These are phyloP conservation scores for Cyclophora punctaria DNA, from an alignment of 2,888 invertebrate species.

Conservation along the genomic window DNA sequence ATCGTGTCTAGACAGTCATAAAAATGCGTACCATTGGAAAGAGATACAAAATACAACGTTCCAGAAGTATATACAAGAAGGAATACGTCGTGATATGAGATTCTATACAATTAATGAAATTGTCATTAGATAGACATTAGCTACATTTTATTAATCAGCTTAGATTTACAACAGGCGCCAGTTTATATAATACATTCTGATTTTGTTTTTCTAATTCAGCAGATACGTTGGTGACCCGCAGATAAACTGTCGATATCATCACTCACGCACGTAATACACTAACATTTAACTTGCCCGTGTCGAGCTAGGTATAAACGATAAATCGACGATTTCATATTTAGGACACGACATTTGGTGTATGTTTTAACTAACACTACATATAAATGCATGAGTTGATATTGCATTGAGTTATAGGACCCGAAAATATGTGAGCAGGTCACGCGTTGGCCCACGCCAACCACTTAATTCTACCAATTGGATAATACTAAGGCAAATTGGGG, in stretches of 20 bases:
- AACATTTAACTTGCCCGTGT: no score
- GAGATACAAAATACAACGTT: no score
- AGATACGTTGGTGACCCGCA: constrained; percentile 47
- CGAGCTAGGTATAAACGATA: no score
- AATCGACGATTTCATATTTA: no score
- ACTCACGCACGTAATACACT: constrained; percentile 17
- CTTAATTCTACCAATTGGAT: constrained; percentile 67
- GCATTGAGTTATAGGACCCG: constrained; percentile 16
- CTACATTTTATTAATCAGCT: not conserved
- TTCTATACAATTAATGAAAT: not conserved
- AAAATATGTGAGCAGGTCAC: constrained; percentile 58
- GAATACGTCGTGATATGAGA: no score
- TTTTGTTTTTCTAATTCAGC: constrained; percentile 51
- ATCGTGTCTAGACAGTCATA: no score
- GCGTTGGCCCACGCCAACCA: constrained; percentile 72
- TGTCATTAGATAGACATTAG: not conserved
- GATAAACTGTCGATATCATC: constrained; percentile 57
- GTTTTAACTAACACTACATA: no score
- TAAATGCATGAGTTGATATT: constrained; percentile 2
- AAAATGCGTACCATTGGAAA: no score
- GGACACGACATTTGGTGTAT: no score
- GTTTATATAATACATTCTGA: constrained; percentile 25
- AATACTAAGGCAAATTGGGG: constrained; percentile 65
- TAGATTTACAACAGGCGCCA: constrained; percentile 54
- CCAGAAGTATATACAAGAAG: no score